A percentile compares a stretch with the other conserved stretches of the same genome.
phyloP scores from a whole-genome alignment of 2,888 invertebrate species.

The Agonopterix subpropinquella region DNA sequence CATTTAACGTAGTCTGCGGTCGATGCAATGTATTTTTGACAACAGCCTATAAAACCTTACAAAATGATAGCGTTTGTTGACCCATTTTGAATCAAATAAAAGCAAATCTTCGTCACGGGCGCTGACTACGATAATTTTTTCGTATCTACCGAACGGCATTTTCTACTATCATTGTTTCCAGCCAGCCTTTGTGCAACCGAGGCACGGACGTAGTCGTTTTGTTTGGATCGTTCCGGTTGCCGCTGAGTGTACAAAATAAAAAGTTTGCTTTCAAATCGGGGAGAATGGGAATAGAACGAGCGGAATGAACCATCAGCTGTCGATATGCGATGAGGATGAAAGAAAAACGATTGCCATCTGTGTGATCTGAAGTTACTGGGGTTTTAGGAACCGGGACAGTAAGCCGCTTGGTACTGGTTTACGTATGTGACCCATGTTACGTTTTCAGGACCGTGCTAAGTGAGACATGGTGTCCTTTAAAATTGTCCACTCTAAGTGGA shows the following conservation, averaged over 20 bases:
- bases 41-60: too few species aligned
- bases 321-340: background rate
- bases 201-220: conserved; percentile 21
- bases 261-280: conserved; percentile 19
- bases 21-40: too few species aligned
- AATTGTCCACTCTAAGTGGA: too few species aligned
- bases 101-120: background rate
- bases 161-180: conserved; percentile 13
- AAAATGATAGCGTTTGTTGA: too few species aligned
- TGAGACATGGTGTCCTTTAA: too few species aligned
- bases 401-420: too few species aligned
- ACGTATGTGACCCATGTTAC: too few species aligned
- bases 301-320: conserved; percentile 1
- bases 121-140: background rate
- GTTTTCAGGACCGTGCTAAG: too few species aligned
- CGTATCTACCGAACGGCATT: background rate
- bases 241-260: conserved; percentile 17
- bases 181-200: conserved; percentile 9
- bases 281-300: conserved; percentile 13
- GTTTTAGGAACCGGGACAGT: too few species aligned
- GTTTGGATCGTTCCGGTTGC: conserved; percentile 24
- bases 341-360: too few species aligned
- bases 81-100: background rate
- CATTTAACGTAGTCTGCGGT: too few species aligned
- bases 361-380: too few species aligned